Conservation (phyloP, 53 echinoderm and acorn worm genomes). For the Echinometra lucunter region DNA sequence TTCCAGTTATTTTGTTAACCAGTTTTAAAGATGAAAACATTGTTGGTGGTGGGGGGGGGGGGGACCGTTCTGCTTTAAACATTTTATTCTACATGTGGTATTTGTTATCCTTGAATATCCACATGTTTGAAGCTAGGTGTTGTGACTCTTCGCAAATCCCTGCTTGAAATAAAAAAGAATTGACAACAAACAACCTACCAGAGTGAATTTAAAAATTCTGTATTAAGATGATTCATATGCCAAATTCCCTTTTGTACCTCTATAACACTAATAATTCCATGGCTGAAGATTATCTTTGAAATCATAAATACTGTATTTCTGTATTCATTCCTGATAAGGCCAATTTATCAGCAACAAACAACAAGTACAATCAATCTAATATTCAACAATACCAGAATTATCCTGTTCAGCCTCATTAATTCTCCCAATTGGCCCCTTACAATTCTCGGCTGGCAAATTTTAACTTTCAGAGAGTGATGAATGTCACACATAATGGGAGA, state of each 20-base stretch:
- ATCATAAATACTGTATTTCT: neutral
- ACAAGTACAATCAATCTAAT: neutral
- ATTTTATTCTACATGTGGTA: neutral
- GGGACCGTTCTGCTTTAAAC: too few species aligned
- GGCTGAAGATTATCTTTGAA: neutral
- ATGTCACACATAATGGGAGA: neutral
- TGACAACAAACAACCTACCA: too few species aligned
- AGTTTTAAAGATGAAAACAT: too few species aligned
- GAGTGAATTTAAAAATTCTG: neutral
- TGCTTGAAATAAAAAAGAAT: too few species aligned
- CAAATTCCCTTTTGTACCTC: neutral
- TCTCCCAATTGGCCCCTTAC: conserved; percentile 1
- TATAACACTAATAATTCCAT: neutral
- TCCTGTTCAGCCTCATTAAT: conserved; percentile 22
- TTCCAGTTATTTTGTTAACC: too few species aligned
- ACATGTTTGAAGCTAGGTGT: neutral
- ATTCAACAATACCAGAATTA: neutral
- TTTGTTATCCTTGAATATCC: neutral
- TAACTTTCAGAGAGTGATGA: neutral
- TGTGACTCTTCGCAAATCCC: too few species aligned
- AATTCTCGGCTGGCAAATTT: neutral
- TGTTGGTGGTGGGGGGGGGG: too few species aligned
- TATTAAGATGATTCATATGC: neutral
- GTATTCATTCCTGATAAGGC: neutral
- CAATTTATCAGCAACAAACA: conserved; percentile 29